A percentile compares a stretch with the other conserved stretches of the same genome.
Conservation (phyloP, 2,113 vertebrate genomes). For the Mobula birostris region DNA sequence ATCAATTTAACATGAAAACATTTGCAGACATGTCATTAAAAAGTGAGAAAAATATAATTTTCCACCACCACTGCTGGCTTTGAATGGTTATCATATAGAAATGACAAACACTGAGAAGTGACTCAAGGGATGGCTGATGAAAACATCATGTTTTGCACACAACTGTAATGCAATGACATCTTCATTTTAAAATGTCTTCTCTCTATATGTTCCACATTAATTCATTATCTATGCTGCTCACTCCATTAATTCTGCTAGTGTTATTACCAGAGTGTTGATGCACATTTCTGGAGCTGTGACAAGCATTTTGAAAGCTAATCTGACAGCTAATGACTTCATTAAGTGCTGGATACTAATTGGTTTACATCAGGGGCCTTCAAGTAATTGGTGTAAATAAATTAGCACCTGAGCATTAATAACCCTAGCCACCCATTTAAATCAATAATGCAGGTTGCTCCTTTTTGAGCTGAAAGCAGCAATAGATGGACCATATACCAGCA, state of each 20-base stretch:
- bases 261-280: slow-evolving; percentile 79
- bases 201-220: slow-evolving; percentile 88
- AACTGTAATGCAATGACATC: slow-evolving; percentile 60
- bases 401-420: slow-evolving; percentile 79
- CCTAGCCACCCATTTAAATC: slow-evolving; percentile 46
- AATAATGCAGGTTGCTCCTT: slow-evolving; percentile 54
- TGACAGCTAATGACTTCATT: slow-evolving; percentile 98
- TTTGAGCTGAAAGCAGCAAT: slow-evolving; percentile 51
- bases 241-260: slow-evolving; percentile 91
- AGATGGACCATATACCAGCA: slow-evolving; percentile 50
- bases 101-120: neutral
- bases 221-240: slow-evolving; percentile 89
- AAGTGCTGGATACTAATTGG: slow-evolving; percentile 86
- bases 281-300: slow-evolving; percentile 70
- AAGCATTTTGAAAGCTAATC: slow-evolving; percentile 82
- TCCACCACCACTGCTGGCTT: neutral
- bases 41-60: too few relatives aligned
- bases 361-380: slow-evolving; percentile 84
- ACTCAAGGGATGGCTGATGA: neutral
- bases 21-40: neutral
- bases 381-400: slow-evolving; percentile 98
- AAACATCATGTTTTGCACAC: slow-evolving; percentile 2
- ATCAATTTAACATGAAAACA: neutral
- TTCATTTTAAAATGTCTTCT: slow-evolving; percentile 71
- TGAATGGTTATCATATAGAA: neutral